phyloP scores from a whole-genome alignment of 2,797 vertebrate species.

The Poecile montanus region DNA sequence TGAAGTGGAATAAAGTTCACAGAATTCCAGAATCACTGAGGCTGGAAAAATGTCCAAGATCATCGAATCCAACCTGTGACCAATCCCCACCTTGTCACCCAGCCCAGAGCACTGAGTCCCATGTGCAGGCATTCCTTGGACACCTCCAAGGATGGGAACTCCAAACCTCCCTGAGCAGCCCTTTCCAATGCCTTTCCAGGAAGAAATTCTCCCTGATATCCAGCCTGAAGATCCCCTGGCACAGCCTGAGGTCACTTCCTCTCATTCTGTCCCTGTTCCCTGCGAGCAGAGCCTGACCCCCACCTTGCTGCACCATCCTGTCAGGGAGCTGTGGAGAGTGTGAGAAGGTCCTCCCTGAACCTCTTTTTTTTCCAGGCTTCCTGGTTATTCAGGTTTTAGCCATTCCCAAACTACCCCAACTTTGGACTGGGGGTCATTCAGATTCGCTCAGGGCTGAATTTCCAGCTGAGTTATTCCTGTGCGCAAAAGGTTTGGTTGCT shows the following conservation, averaged over 20 bases:
- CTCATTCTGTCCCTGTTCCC: background rate
- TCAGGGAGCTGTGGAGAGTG: background rate
- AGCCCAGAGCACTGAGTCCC: background rate
- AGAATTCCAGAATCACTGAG: background rate
- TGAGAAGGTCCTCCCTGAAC: background rate
- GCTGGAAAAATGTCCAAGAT: background rate
- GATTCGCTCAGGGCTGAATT: background rate
- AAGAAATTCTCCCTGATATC: background rate
- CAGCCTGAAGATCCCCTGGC: accelerated
- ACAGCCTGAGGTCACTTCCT: accelerated
- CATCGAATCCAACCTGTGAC: accelerated
- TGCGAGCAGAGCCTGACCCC: accelerated
- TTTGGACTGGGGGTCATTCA: background rate
- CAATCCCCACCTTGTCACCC: accelerated
- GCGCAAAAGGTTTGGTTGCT: background rate
- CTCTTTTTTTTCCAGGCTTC: background rate
- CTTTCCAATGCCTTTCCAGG: accelerated
- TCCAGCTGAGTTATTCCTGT: background rate
- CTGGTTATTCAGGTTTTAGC: background rate
- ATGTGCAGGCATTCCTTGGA: accelerated
- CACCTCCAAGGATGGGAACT: background rate
- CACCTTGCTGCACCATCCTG: background rate
- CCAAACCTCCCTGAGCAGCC: background rate
- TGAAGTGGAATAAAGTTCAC: background rate
- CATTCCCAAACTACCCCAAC: accelerated